Conservation (phyloP, 2,113 vertebrate genomes). For the Xiphophorus hellerii region DNA sequence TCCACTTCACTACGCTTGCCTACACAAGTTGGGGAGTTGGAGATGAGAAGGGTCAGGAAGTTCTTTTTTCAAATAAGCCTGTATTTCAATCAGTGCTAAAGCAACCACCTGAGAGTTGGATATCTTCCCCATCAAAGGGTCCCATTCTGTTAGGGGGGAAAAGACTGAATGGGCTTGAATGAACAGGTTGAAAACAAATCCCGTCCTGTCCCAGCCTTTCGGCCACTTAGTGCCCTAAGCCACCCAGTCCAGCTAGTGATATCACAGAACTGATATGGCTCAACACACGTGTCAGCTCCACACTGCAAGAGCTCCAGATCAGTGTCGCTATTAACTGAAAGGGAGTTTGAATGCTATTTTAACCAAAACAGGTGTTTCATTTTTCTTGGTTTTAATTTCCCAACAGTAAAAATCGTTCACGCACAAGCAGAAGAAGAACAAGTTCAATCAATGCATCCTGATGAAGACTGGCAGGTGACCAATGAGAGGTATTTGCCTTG, state of each 20-base stretch:
- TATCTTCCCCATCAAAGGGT: constrained; percentile 79
- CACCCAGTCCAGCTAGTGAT: constrained; percentile 43
- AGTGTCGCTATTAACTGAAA: constrained; percentile 31
- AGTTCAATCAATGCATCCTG: constrained; percentile 46
- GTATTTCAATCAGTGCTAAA: constrained; percentile 78
- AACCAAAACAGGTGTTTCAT: constrained; percentile 2
- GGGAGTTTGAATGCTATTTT: constrained; percentile 21
- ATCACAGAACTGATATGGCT: constrained; percentile 68
- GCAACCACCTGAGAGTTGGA: constrained; percentile 80
- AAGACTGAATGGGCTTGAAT: constrained; percentile 72
- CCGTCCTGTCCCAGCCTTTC: constrained; percentile 62
- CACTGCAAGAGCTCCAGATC: constrained; percentile 36
- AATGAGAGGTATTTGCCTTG: constrained; percentile 65
- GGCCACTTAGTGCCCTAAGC: constrained; percentile 76
- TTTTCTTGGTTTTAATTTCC: constrained; percentile 9
- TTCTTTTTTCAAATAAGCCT: constrained; percentile 80
- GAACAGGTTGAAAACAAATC: constrained; percentile 79
- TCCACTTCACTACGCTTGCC: constrained; percentile 63
- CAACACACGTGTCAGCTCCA: constrained; percentile 62
- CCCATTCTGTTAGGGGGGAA: constrained; percentile 73
- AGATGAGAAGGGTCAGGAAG: constrained; percentile 62
- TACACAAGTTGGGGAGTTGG: constrained; percentile 62
- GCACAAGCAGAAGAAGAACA: constrained; percentile 28
- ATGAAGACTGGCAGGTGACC: constrained; percentile 70
- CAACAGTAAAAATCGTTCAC: constrained; percentile 9